phyloP scores from a whole-genome alignment of 2,113 vertebrate species.

The Meles meles region DNA sequence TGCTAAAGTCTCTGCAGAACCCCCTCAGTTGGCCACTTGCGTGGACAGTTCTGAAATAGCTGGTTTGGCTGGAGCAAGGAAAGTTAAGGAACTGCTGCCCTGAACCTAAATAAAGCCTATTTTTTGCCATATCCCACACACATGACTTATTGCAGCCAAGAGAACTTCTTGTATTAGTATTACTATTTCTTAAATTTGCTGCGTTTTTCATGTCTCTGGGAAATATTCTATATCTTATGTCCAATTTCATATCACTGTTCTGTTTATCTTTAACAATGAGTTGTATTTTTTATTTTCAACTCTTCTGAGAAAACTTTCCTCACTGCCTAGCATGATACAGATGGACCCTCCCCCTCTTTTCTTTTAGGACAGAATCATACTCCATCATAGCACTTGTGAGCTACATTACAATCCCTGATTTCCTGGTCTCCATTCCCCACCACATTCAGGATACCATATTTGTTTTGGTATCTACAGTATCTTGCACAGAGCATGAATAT shows the following conservation, averaged over 20 bases:
- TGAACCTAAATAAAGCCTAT: background rate
- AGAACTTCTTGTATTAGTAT: background rate
- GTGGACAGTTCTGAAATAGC: background rate
- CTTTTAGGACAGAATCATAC: background rate
- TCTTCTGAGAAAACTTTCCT: background rate
- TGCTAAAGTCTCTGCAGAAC: background rate
- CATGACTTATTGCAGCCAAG: background rate
- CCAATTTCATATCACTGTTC: background rate
- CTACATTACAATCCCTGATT: background rate
- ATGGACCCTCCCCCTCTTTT: background rate
- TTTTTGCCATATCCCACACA: background rate
- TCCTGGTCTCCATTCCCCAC: background rate
- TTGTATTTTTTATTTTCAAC: background rate
- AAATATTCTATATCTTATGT: background rate
- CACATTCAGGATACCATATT: background rate
- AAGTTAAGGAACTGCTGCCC: background rate
- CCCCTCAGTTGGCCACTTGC: background rate
- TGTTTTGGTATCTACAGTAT: background rate
- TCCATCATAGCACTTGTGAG: background rate
- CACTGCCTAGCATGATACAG: background rate
- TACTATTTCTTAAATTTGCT: background rate
- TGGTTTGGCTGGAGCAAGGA: background rate
- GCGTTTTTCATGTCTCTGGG: background rate
- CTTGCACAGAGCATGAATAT: background rate
- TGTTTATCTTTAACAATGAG: constrained; percentile 15